Evolutionary conservation across 2,113 vertebrate species (phyloP).

Genomic region (Choloepus hoffmanni): DNA sequence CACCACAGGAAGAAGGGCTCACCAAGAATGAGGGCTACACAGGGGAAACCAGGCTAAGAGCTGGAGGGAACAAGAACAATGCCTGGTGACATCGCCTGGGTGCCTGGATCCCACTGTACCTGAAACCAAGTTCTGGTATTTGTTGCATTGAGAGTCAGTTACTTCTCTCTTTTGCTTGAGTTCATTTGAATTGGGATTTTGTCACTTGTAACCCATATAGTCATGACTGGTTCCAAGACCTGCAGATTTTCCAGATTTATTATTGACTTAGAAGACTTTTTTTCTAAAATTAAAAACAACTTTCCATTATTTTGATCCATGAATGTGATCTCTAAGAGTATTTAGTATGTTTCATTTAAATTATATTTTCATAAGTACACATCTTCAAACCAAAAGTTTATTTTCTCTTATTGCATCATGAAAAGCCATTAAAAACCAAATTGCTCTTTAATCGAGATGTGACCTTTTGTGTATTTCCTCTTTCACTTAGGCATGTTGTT

Average conservation of each 20-base stretch:
- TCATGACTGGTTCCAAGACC: not conserved
- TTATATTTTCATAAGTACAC: conserved; percentile 27
- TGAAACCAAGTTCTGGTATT: not conserved
- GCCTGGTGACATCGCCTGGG: not conserved
- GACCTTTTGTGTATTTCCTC: too few species aligned
- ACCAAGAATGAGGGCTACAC: not conserved
- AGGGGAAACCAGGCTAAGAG: not conserved
- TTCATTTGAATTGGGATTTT: not conserved
- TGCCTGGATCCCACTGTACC: not conserved
- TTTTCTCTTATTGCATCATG: conserved; percentile 76
- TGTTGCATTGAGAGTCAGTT: not conserved
- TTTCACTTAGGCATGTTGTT: too few species aligned
- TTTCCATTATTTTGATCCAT: conserved; percentile 60
- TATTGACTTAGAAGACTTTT: not conserved
- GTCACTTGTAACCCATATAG: not conserved
- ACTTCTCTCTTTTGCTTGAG: conserved; percentile 13
- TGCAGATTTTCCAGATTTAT: conserved; percentile 27
- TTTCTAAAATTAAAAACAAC: conserved; percentile 9
- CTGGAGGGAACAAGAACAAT: not conserved
- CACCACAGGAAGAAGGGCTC: not conserved
- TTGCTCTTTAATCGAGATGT: too few species aligned
- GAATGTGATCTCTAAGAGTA: conserved; percentile 65
- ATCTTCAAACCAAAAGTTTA: conserved; percentile 60
- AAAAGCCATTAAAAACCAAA: conserved; percentile 65
- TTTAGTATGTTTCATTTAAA: conserved; percentile 72